Evolutionary conservation across 2,113 vertebrate genomes (phyloP).

Genomic region (Ailuropoda melanoleuca): DNA sequence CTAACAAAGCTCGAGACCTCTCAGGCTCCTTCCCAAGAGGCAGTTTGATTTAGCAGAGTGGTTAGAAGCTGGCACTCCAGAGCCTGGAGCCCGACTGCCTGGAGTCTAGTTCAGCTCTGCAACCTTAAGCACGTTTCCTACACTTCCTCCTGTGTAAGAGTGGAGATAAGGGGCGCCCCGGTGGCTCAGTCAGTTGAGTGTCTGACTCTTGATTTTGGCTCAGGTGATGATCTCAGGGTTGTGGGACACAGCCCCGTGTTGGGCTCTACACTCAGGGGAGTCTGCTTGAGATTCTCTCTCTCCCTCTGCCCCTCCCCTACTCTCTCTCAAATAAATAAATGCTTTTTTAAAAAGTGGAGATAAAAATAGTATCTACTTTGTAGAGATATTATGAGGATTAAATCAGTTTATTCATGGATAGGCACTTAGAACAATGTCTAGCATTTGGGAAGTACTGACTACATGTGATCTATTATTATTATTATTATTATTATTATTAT

Average conservation of each 20-base stretch:
- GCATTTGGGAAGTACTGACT: background rate
- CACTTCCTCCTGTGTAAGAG: background rate
- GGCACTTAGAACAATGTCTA: background rate
- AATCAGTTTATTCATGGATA: background rate
- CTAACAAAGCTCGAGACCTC: background rate
- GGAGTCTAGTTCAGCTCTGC: background rate
- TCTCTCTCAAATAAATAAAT: background rate
- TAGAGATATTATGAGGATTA: background rate
- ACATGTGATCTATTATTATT: no score
- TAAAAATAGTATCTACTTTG: background rate
- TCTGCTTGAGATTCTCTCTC: background rate
- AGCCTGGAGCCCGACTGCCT: background rate
- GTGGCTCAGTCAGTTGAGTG: background rate
- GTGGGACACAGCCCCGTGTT: accelerated
- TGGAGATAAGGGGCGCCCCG: background rate
- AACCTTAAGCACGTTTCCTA: background rate
- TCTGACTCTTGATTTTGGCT: background rate
- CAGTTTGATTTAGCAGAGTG: background rate
- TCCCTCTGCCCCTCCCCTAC: background rate
- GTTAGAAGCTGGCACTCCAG: no score
- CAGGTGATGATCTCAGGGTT: background rate
- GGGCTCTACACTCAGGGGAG: background rate
- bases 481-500: background rate
- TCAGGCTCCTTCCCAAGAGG: background rate
- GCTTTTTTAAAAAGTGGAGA: background rate